Evolutionary conservation across 2,797 vertebrate species (phyloP), one percentile per base, ranked within the genome.

Genomic region (Anniella stebbinsi): DNA sequence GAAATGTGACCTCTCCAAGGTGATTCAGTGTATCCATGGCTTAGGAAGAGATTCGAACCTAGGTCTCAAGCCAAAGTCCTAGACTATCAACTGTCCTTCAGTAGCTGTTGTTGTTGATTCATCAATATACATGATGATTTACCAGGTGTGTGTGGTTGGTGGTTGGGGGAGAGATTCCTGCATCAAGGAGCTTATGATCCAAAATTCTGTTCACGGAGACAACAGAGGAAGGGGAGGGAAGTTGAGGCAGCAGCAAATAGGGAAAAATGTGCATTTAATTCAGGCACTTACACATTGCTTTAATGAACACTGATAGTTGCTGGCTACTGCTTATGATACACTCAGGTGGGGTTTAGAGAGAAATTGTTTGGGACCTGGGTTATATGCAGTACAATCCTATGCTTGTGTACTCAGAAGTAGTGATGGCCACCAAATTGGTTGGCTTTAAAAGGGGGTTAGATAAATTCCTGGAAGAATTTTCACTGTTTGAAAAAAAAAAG

Each of bases 1-100:
- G 87, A 4, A 48, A 33, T 33, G 30, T 48, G 41, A 73, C 80
- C 67, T 82, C 69, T 88, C 67, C 87, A 73, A 82, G 87, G 80
- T 88, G 54, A 83, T 82, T 36, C 4, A 30, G 2, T 63, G 41
- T 51, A 83, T n/a, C 30, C 30, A n/a, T 23, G 69, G 25, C 51
- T 30, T 17, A 72, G 25, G n/a, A 30, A 13, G 28, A 17, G 18
- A 6, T 13, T 23, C 57, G 54, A 73, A 82, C 30, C 67, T 28
- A 15, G 0, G 28, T 36, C n/a, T 85, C 30, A 33, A n/a, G 12
- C 41, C 45, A 18, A 36, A 85, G 54, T 38, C 57, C 12, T 41
- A 75, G 17, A 48, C 2, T 25, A 21, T 51, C 67, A 72, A 73
- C 13, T 48, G 9, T 30, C 48, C 69, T 84, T 23, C 17, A 76